A percentile compares a stretch with the other conserved stretches of the same genome.
phyloP scores from a whole-genome alignment of 2,113 vertebrate genomes.

The Mystacornis crossleyi region DNA sequence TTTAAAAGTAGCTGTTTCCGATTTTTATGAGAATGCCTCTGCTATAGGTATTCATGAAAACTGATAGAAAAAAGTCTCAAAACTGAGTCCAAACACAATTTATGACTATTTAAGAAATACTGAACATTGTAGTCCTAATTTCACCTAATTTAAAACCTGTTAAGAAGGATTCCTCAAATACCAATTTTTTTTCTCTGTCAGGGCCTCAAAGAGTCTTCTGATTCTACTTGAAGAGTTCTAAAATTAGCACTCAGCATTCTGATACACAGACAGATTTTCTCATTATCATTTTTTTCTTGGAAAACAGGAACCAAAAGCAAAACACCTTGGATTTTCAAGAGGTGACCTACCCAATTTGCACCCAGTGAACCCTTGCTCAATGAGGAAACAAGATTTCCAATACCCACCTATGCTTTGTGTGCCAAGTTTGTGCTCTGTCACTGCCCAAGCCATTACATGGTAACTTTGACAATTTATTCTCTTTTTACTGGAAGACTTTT shows the following conservation, averaged over 20 bases:
- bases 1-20: not conserved
- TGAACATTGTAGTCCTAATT: not conserved
- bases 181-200: not conserved
- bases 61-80: not conserved
- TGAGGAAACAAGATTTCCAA: not conserved
- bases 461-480: not conserved
- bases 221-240: constrained; percentile 13
- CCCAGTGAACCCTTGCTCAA: not conserved
- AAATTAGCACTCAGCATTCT: constrained; percentile 10
- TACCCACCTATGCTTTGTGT: not conserved
- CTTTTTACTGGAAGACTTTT: not conserved
- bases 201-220: not conserved
- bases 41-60: not conserved
- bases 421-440: not conserved
- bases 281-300: not conserved
- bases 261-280: not conserved
- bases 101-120: not conserved
- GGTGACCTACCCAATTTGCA: not conserved
- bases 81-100: not conserved
- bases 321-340: not conserved
- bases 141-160: not conserved
- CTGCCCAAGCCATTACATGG: not conserved
- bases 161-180: not conserved
- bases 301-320: not conserved
- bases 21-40: not conserved